phyloP scores from a whole-genome alignment of 2,888 invertebrate species.

The Drepanosiphum platanoidis region DNA sequence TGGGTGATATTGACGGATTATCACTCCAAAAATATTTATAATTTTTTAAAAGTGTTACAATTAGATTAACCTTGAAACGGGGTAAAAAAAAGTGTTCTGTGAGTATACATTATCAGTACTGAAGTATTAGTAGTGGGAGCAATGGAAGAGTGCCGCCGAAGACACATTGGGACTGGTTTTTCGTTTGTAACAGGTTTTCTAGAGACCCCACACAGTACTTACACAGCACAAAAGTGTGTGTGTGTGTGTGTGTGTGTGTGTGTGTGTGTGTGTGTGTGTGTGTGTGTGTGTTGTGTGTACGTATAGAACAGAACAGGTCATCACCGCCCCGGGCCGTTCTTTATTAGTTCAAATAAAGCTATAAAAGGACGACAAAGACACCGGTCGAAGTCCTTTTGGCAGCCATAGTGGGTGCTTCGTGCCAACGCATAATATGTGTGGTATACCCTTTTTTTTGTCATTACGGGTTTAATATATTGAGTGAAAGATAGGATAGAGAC shows the following conservation, averaged over 20 bases:
- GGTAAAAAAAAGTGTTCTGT: background rate
- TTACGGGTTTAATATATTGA: conserved; percentile 22
- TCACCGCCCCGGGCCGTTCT: conserved; percentile 32
- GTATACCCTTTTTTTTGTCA: conserved; percentile 15
- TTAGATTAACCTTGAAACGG: conserved; percentile 19
- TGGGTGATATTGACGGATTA: background rate
- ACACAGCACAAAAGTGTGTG: background rate
- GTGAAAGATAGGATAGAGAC: conserved; percentile 18
- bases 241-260: background rate
- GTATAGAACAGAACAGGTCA: conserved; percentile 42
- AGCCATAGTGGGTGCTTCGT: conserved; percentile 33
- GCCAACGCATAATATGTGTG: conserved; percentile 52
- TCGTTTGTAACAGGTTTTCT: conserved; percentile 58
- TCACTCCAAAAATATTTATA: background rate
- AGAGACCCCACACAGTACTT: conserved; percentile 18
- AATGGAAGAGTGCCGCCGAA: conserved; percentile 28
- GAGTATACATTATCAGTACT: conserved; percentile 1
- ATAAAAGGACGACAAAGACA: conserved; percentile 57
- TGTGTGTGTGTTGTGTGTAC: background rate
- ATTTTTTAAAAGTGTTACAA: conserved; percentile 28
- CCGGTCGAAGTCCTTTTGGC: conserved; percentile 50
- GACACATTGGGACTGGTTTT: conserved; percentile 56
- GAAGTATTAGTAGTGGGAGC: conserved; percentile 8
- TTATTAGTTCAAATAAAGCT: conserved; percentile 59
- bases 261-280: background rate